phyloP scores from a whole-genome alignment of 2,797 vertebrate species.

The Chanos chanos region DNA sequence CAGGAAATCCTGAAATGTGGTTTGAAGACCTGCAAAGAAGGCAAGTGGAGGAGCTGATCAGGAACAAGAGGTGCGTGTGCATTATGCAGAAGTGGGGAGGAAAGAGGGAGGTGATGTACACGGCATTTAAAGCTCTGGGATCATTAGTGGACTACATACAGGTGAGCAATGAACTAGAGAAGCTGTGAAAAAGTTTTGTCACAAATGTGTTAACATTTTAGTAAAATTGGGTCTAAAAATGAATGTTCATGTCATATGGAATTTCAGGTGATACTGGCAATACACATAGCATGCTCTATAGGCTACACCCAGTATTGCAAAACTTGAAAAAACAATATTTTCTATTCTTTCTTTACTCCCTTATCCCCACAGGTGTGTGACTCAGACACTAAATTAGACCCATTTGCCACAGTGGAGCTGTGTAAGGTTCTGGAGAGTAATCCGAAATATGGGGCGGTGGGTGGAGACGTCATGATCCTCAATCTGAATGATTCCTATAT shows the following conservation, averaged over 20 bases:
- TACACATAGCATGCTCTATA: no score
- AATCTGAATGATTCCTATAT: slow-evolving; percentile 84
- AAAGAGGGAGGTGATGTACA: slow-evolving; percentile 91
- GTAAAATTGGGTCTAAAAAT: no score
- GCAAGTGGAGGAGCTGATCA: slow-evolving; percentile 78
- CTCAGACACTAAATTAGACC: slow-evolving; percentile 84
- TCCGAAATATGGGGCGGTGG: slow-evolving; percentile 78
- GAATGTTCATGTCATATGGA: no score
- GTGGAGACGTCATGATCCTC: slow-evolving; percentile 85
- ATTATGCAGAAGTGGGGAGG: slow-evolving; percentile 91
- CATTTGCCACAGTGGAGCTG: slow-evolving; percentile 79
- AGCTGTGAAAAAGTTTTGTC: no score
- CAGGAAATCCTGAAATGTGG: slow-evolving; percentile 36
- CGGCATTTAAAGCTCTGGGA: slow-evolving; percentile 82
- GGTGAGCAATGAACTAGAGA: slow-evolving; percentile 53
- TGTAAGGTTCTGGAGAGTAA: slow-evolving; percentile 83
- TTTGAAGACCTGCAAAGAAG: slow-evolving; percentile 66
- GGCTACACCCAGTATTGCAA: neutral
- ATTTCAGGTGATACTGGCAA: no score
- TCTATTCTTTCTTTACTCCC: no score
- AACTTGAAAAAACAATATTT: no score
- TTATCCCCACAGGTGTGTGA: slow-evolving; percentile 78
- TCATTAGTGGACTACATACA: slow-evolving; percentile 83
- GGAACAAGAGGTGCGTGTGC: slow-evolving; percentile 75
- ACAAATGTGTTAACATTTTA: no score